These are phyloP conservation scores for Meteorus colon DNA, from an alignment of 2,888 invertebrate genomes.

Conservation along the genomic window DNA sequence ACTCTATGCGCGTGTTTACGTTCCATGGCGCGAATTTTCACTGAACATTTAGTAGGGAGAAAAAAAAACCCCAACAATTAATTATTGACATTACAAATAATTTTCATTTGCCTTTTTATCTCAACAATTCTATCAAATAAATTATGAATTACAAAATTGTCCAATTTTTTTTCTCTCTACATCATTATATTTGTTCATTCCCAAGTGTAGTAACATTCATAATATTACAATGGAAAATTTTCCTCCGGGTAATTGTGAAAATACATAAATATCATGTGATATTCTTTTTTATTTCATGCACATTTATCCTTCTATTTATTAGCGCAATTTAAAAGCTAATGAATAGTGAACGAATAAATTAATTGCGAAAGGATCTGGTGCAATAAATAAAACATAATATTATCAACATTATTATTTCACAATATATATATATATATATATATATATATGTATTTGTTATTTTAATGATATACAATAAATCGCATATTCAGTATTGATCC, in stretches of 20 bases:
- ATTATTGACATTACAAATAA: slow-evolving; percentile 33
- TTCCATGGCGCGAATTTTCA: slow-evolving; percentile 44
- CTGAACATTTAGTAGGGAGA: slow-evolving; percentile 32
- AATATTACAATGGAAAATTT: not conserved
- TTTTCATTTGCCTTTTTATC: not conserved
- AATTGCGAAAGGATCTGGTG: not conserved
- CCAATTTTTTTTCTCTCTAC: not conserved
- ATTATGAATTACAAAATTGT: not conserved
- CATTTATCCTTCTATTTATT: not conserved
- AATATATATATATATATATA: not conserved
- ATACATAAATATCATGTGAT: not conserved
- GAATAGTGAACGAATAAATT: not conserved
- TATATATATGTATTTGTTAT: not conserved
- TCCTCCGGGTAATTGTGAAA: not conserved
- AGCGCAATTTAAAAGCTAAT: not conserved
- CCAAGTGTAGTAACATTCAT: not conserved
- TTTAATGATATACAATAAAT: slow-evolving; percentile 16
- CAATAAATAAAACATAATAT: not conserved
- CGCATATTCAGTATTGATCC: slow-evolving; percentile 7
- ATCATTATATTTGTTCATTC: not conserved
- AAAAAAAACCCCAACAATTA: slow-evolving; percentile 24
- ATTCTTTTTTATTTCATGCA: not conserved
- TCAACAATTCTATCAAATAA: slow-evolving; percentile 1
- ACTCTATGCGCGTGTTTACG: slow-evolving; percentile 49
- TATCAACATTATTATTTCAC: not conserved